These are phyloP conservation scores for Epinotia brunnichana DNA, from an alignment of 2,888 invertebrate genomes.

Conservation along the genomic window DNA sequence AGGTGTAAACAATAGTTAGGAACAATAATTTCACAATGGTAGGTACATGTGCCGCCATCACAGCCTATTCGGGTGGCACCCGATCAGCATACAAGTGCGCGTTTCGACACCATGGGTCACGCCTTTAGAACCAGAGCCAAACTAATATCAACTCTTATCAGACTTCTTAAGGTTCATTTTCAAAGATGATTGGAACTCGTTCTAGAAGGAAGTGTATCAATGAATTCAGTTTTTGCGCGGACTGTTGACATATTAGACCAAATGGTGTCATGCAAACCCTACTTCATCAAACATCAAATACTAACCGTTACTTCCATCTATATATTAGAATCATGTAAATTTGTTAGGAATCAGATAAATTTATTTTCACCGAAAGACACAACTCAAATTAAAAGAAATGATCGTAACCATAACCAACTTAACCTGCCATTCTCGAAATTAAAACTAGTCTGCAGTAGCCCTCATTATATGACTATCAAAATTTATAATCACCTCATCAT, in stretches of 20 bases:
- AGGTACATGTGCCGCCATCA: conserved; percentile 59
- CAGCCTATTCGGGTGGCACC: conserved; percentile 66
- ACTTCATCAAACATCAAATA: too few relatives aligned
- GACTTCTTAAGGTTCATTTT: not conserved
- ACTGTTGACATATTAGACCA: conserved; percentile 14
- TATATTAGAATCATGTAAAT: too few relatives aligned
- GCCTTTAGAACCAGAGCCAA: not conserved
- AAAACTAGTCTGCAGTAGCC: too few relatives aligned
- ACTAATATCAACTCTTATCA: not conserved
- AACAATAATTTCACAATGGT: conserved; percentile 74
- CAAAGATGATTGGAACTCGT: not conserved
- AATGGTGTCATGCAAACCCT: too few relatives aligned
- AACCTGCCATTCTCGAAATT: too few relatives aligned
- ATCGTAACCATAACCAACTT: too few relatives aligned
- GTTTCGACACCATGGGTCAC: conserved; percentile 54
- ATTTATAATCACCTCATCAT: too few relatives aligned
- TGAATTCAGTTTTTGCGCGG: conserved; percentile 16
- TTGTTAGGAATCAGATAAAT: too few relatives aligned
- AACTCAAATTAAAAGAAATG: too few relatives aligned
- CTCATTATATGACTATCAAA: too few relatives aligned
- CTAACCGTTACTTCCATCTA: too few relatives aligned
- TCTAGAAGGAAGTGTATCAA: conserved; percentile 28
- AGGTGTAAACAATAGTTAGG: conserved; percentile 21
- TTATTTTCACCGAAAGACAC: too few relatives aligned
- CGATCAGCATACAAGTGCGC: conserved; percentile 63